Conservation (phyloP, 1,140 invertebrate species). For the Pomacea maculata region DNA sequence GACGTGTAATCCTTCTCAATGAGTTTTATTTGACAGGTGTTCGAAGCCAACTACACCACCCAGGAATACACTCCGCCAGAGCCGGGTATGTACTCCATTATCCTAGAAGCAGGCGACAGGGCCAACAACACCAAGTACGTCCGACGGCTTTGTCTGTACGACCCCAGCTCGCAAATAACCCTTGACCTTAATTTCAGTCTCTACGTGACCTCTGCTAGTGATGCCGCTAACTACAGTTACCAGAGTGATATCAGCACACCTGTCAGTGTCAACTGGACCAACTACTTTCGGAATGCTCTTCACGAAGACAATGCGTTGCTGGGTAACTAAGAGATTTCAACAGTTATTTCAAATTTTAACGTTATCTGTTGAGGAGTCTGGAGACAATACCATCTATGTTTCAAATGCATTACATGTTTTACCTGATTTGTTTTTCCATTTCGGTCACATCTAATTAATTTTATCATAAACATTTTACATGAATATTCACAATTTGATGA, state of each 20-base stretch:
- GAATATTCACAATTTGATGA: too few relatives aligned
- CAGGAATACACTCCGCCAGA: conserved; percentile 16
- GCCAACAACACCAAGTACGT: conserved; percentile 34
- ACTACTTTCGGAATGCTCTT: conserved; percentile 33
- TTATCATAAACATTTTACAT: too few relatives aligned
- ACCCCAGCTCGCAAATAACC: conserved; percentile 74
- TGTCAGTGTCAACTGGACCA: conserved; percentile 25
- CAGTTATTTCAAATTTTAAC: too few relatives aligned
- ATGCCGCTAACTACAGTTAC: conserved; percentile 17
- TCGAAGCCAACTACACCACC: neutral
- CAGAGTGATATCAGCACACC: neutral
- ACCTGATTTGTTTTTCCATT: too few relatives aligned
- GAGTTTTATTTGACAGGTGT: neutral
- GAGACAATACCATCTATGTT: too few relatives aligned
- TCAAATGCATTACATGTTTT: too few relatives aligned
- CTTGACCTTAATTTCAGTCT: conserved; percentile 81
- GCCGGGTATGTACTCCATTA: conserved; percentile 37
- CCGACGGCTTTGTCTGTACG: conserved; percentile 33
- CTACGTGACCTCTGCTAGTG: conserved; percentile 60
- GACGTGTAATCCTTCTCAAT: too few relatives aligned
- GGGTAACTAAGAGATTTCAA: too few relatives aligned
- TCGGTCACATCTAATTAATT: too few relatives aligned
- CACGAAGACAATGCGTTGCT: neutral
- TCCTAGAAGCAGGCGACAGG: conserved; percentile 28
- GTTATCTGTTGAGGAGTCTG: too few relatives aligned